Evolutionary conservation across 30 jellyfish, hydroid and myxozoan species (phyloP).

Genomic region (Catostylus mosaicus): DNA sequence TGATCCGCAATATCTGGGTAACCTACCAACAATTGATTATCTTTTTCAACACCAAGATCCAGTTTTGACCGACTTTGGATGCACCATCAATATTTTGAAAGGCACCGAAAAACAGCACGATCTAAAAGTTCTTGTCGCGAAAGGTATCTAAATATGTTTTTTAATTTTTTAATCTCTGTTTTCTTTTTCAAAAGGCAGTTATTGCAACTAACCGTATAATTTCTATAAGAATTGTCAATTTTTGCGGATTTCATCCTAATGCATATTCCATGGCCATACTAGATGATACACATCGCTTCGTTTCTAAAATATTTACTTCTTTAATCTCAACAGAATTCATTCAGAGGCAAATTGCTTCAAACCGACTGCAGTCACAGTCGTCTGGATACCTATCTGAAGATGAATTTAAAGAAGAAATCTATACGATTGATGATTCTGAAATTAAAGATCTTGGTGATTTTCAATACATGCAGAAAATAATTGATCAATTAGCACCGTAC

Average conservation of each 20-base stretch:
- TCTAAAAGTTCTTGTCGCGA: not conserved
- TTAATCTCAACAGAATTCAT: not conserved
- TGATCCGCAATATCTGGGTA: conserved; percentile 3
- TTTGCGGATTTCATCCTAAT: no score
- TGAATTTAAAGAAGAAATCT: not conserved
- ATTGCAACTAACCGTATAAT: no score
- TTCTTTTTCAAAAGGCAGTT: no score
- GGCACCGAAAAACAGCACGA: not conserved
- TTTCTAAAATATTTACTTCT: no score
- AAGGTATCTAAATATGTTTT: no score
- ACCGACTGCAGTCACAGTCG: not conserved
- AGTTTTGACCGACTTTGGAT: not conserved
- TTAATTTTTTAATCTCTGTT: no score
- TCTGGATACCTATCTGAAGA: not conserved
- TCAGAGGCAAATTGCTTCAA: not conserved
- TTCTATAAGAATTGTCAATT: no score
- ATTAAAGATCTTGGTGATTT: not conserved
- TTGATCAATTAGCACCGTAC: not conserved
- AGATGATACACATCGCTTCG: no score
- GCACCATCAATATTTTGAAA: not conserved
- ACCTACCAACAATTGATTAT: not conserved
- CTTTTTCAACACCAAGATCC: not conserved
- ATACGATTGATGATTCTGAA: not conserved
- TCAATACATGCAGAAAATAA: not conserved
- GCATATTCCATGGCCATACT: no score